Evolutionary conservation across 2,888 invertebrate genomes (phyloP), one percentile per base, ranked within the genome.

Genomic region (Drymonia ruficornis): DNA sequence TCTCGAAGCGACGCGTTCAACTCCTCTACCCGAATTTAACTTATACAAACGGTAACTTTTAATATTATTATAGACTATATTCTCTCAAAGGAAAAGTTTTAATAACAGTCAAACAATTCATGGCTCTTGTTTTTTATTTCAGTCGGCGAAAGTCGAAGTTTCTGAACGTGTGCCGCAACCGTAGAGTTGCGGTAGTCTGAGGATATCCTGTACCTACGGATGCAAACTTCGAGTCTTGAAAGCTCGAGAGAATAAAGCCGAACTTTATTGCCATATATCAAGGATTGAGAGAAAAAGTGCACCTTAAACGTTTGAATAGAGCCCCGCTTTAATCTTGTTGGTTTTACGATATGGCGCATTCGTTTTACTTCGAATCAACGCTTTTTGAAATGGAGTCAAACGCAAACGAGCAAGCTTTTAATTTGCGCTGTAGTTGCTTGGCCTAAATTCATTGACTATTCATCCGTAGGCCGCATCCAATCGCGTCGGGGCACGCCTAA

Each of bases 381-480:
- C 62, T 67, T 46, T 62, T 58, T 56, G 6, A 59, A 65, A 67
- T 53, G 15, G 50, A 60, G 60, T 65, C 55, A 63, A 66, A 70
- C 48, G 61, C 63, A 65, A 78, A 74, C 61, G 67, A 62, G 59
- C 50, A 53, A 52, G 52, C 65, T 75, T 74, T 72, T 74, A 70
- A 70, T 63, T 71, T 75, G 65, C 63, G 57, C 63, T 63, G 61
- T 65, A 61, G 63, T 65, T 63, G 61, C 76, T 80, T 84, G 83
- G 74, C 80, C 83, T 83, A 80, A 81, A 86, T 87, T 80, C 81
- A 78, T 85, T 87, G 84, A 79, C 82, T 86, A 84, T 87, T 89
- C 87, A 87, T 80, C 78, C 80, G 77, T 79, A 69, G 78, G 74
- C 81, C 70, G 74, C 78, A 80, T 85, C 79, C 82, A 84, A 86